phyloP scores from a whole-genome alignment of 2,888 invertebrate species.

The Nematopogon swammerdamellus region DNA sequence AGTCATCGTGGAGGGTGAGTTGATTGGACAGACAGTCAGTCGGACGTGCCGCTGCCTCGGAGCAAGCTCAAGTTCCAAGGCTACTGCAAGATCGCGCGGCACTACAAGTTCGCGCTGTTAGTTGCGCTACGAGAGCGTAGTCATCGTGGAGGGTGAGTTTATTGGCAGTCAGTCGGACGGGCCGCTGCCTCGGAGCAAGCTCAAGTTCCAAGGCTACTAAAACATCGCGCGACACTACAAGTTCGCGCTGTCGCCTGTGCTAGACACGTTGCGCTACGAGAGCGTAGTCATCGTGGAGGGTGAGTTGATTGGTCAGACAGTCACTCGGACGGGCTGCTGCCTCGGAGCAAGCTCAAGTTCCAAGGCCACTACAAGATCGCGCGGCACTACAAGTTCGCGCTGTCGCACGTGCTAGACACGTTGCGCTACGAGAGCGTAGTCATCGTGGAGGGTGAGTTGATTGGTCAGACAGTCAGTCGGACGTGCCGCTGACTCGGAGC shows the following conservation, averaged over 20 bases:
- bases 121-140: conserved; percentile 80
- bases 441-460: no score
- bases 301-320: no score
- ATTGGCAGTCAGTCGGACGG: conserved; percentile 83
- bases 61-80: conserved; percentile 86
- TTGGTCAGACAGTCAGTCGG: no score
- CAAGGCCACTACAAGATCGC: conserved; percentile 97
- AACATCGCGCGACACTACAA: conserved; percentile 96
- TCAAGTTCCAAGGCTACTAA: conserved; percentile 92
- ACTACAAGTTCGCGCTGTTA: conserved; percentile 94
- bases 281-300: conserved; percentile 96
- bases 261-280: conserved; percentile 75
- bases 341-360: conserved; percentile 78
- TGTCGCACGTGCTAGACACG: conserved; percentile 83
- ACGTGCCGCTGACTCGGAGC: conserved; percentile 73
- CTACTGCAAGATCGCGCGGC: conserved; percentile 98
- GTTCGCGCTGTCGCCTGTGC: conserved; percentile 92
- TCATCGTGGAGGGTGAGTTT: conserved; percentile 96
- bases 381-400: conserved; percentile 94
- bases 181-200: conserved; percentile 72
- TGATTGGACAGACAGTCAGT: no score
- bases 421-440: conserved; percentile 78
- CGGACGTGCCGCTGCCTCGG: no score
- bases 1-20: conserved; percentile 98
- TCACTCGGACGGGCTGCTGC: conserved; percentile 75